Conservation (phyloP, 2,113 vertebrate genomes). For the Malaclemys terrapin region DNA sequence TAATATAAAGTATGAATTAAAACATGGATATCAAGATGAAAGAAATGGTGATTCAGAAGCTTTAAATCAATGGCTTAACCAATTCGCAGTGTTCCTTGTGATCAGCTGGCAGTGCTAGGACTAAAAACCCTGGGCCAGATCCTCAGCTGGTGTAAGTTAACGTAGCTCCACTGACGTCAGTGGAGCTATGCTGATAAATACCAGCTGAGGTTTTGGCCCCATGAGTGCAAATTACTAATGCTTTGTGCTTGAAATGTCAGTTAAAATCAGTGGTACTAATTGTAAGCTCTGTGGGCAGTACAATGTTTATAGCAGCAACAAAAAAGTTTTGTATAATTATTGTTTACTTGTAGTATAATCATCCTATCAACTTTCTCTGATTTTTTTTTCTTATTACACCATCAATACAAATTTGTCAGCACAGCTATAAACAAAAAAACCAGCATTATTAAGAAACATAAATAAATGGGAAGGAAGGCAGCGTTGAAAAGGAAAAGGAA, state of each 20-base stretch:
- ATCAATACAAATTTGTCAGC: conserved; percentile 22
- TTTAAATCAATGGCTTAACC: conserved; percentile 6
- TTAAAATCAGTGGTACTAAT: conserved; percentile 61
- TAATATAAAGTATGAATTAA: conserved; percentile 19
- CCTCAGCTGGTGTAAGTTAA: neutral
- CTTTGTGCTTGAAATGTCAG: conserved; percentile 50
- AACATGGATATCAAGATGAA: conserved; percentile 16
- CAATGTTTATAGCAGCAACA: conserved; percentile 42
- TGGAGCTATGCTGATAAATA: neutral
- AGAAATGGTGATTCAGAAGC: neutral
- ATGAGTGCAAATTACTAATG: conserved; percentile 53
- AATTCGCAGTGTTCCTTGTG: neutral
- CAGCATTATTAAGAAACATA: neutral
- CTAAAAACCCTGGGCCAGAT: conserved; percentile 29
- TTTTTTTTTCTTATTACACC: neutral
- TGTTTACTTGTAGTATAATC: conserved; percentile 56
- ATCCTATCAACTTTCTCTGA: conserved; percentile 52
- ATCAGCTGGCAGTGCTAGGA: conserved; percentile 15
- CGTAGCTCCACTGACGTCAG: neutral
- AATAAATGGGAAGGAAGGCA: neutral
- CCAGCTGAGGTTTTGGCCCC: neutral
- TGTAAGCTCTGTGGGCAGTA: conserved; percentile 24
- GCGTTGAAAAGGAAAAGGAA: neutral
- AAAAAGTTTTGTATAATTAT: conserved; percentile 42
- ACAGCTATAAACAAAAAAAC: conserved; percentile 38